Evolutionary conservation across 2,888 invertebrate genomes (phyloP).

Genomic region (Mamestra brassicae): DNA sequence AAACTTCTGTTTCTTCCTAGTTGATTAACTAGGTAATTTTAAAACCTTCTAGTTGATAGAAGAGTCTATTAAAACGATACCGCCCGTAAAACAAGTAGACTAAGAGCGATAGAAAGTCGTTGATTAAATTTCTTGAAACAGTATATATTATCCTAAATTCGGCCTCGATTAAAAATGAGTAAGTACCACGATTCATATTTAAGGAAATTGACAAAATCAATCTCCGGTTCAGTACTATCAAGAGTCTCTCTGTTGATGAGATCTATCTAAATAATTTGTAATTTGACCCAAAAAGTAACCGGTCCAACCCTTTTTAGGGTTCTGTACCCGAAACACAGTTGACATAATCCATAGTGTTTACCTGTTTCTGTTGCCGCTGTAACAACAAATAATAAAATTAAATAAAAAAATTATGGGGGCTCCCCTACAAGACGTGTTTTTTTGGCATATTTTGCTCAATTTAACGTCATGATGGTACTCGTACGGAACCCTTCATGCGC

Average conservation of each 20-base stretch:
- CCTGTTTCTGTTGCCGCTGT: too few relatives aligned
- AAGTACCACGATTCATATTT: background rate
- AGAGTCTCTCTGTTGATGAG: constrained; percentile 1
- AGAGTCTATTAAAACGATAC: background rate
- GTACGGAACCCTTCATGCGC: too few relatives aligned
- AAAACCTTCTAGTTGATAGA: background rate
- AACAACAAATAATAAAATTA: too few relatives aligned
- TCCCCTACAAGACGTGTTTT: too few relatives aligned
- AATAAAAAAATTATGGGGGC: too few relatives aligned
- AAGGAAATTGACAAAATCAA: constrained; percentile 29
- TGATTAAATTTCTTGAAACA: constrained; percentile 23
- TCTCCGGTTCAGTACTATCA: constrained; percentile 23
- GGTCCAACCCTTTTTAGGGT: too few relatives aligned
- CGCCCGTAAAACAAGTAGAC: background rate
- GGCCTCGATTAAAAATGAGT: constrained; percentile 12
- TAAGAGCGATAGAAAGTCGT: background rate
- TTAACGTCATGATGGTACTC: too few relatives aligned
- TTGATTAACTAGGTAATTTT: background rate
- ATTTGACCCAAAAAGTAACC: constrained; percentile 4
- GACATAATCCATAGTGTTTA: too few relatives aligned
- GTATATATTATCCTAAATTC: background rate
- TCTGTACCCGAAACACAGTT: too few relatives aligned
- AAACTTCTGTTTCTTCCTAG: background rate
- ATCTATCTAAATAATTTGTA: constrained; percentile 20
- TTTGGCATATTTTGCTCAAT: too few relatives aligned